Percentiles rank a stretch among this genome's conserved stretches.
Conservation (phyloP, 2,797 vertebrate genomes). For the Chiroxiphia lanceolata region DNA sequence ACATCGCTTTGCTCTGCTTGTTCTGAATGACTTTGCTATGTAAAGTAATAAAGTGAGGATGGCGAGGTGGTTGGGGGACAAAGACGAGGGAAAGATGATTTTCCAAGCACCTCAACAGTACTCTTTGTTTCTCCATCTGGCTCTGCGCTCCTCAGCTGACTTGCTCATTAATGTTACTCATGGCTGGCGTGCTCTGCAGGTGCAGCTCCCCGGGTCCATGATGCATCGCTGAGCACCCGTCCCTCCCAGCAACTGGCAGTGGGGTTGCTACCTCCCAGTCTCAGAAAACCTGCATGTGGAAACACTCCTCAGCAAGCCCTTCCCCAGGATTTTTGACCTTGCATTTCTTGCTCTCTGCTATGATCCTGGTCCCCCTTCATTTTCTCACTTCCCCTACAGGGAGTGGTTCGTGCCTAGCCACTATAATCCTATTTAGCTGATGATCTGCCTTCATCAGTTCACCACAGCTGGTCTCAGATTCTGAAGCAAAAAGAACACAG, state of each 20-base stretch:
- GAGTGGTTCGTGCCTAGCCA: not conserved
- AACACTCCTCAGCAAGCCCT: rapidly evolving
- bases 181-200: not conserved
- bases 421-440: not conserved
- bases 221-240: not conserved
- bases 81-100: not conserved
- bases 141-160: not conserved
- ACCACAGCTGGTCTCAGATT: not conserved
- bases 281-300: not conserved
- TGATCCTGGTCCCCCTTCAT: not conserved
- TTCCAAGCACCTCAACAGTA: not conserved
- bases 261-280: not conserved
- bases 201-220: not conserved
- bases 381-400: not conserved
- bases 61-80: not conserved
- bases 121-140: slow-evolving; percentile 33
- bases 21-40: not conserved
- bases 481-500: not conserved
- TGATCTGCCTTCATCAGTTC: not conserved
- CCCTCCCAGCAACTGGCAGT: not conserved
- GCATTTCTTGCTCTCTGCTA: not conserved
- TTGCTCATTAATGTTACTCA: not conserved
- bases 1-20: not conserved
- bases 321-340: not conserved
- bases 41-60: not conserved